Percentiles rank a stretch among this genome's conserved stretches.
phyloP scores from a whole-genome alignment of 1,140 invertebrate genomes.

The Anoplophora glabripennis region DNA sequence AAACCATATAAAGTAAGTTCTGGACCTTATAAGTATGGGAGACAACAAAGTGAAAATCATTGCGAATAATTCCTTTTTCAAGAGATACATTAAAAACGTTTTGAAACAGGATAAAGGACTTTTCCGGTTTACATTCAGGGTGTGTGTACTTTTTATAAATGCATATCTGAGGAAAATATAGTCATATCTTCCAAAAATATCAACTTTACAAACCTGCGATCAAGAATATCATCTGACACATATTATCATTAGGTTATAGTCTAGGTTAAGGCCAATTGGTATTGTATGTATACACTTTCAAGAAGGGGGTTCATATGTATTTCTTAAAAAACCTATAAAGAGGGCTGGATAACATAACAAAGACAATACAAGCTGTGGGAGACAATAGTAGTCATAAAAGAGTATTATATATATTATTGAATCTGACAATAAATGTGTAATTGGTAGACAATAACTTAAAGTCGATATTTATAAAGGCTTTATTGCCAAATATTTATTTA shows the following conservation, averaged over 20 bases:
- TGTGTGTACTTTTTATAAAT: neutral
- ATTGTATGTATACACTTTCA: neutral
- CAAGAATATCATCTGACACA: constrained; percentile 44
- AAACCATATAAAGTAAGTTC: no score
- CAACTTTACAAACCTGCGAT: constrained; percentile 24
- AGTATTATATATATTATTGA: neutral
- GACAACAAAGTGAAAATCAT: no score
- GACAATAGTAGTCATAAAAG: constrained; percentile 21
- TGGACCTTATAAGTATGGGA: no score
- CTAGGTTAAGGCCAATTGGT: constrained; percentile 30
- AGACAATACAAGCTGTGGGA: constrained; percentile 22
- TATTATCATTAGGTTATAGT: constrained; percentile 22
- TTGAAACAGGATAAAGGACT: no score
- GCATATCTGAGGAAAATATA: constrained; percentile 6
- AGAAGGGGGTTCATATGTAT: neutral
- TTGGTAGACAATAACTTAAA: constrained; percentile 2
- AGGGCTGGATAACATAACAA: constrained; percentile 18
- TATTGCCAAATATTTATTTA: constrained; percentile 10
- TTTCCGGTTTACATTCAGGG: no score
- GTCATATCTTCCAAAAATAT: constrained; percentile 5
- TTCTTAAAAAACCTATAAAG: constrained; percentile 6
- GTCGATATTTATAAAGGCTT: constrained; percentile 4
- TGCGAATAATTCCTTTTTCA: no score
- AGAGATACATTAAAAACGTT: no score
- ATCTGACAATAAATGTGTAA: constrained; percentile 15